Conservation (phyloP, 2,888 invertebrate genomes). For the Xylota sylvarum region DNA sequence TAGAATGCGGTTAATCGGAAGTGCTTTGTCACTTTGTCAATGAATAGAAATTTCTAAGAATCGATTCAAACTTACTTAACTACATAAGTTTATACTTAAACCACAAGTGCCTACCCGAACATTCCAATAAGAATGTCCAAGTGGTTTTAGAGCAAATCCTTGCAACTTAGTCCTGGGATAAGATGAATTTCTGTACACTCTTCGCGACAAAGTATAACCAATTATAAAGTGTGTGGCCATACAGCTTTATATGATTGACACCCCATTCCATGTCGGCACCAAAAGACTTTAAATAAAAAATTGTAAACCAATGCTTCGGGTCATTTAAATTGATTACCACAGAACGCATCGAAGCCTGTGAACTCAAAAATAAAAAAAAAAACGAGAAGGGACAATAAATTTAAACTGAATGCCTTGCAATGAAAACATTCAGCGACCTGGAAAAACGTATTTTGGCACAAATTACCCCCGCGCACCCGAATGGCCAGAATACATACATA, state of each 20-base stretch:
- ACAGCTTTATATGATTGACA: not conserved
- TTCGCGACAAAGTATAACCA: too few species aligned
- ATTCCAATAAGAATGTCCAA: too few species aligned
- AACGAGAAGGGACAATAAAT: slow-evolving; percentile 17
- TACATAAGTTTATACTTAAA: too few species aligned
- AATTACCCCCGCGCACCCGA: not conserved
- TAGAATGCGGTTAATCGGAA: too few species aligned
- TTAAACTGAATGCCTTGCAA: slow-evolving; percentile 13
- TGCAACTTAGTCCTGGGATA: too few species aligned
- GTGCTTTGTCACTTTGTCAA: too few species aligned
- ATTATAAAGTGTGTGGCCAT: too few species aligned
- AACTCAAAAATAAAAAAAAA: not conserved
- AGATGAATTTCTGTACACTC: too few species aligned
- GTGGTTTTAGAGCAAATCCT: too few species aligned
- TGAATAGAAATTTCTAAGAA: too few species aligned
- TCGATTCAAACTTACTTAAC: too few species aligned
- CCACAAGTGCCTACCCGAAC: too few species aligned
- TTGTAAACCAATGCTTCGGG: not conserved
- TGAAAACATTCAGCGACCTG: slow-evolving; percentile 24
- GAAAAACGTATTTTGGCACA: slow-evolving; percentile 39
- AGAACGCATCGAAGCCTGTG: not conserved
- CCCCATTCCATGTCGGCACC: not conserved
- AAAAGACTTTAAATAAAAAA: not conserved
- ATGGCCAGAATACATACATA: not conserved
- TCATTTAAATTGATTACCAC: slow-evolving; percentile 22